phyloP scores from a whole-genome alignment of 2,797 vertebrate genomes.

The Arrhamphus sclerolepis region DNA sequence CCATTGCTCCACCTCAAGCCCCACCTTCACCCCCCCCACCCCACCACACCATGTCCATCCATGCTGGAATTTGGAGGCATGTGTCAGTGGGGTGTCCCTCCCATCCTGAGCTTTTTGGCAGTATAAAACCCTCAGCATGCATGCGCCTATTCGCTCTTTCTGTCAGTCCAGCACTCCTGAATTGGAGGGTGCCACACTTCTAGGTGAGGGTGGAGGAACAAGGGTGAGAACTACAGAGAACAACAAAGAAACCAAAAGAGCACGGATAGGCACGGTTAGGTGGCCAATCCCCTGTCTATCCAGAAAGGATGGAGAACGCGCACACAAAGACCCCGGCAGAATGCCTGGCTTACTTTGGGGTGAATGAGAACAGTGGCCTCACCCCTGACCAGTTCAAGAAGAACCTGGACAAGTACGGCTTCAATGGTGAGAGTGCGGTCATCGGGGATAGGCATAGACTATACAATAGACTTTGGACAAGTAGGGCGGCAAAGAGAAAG shows the following conservation, averaged over 20 bases:
- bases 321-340: slow-evolving; percentile 82
- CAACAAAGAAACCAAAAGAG: slow-evolving; percentile 62
- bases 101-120: slow-evolving; percentile 64
- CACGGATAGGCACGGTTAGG: slow-evolving; percentile 70
- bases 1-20: slow-evolving; percentile 66
- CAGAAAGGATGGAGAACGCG: slow-evolving; percentile 86
- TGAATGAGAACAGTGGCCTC: slow-evolving; percentile 84
- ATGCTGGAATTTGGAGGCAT: slow-evolving; percentile 75
- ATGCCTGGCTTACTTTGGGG: slow-evolving; percentile 86
- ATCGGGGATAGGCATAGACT: slow-evolving; percentile 32
- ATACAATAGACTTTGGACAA: slow-evolving; percentile 16
- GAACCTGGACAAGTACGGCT: slow-evolving; percentile 87
- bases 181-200: slow-evolving; percentile 75
- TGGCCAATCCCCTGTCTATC: slow-evolving; percentile 70
- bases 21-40: slow-evolving; percentile 39
- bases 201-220: slow-evolving; percentile 75
- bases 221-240: slow-evolving; percentile 66
- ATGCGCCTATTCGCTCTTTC: slow-evolving; percentile 82
- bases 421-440: slow-evolving; percentile 84
- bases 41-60: slow-evolving; percentile 47
- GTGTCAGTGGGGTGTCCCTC: slow-evolving; percentile 49
- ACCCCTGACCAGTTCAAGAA: slow-evolving; percentile 87
- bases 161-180: slow-evolving; percentile 83
- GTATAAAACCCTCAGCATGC: slow-evolving; percentile 77
- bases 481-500: slow-evolving; percentile 9